Conservation (phyloP, 2,888 invertebrate genomes). For the Bhutanitis thaidina region DNA sequence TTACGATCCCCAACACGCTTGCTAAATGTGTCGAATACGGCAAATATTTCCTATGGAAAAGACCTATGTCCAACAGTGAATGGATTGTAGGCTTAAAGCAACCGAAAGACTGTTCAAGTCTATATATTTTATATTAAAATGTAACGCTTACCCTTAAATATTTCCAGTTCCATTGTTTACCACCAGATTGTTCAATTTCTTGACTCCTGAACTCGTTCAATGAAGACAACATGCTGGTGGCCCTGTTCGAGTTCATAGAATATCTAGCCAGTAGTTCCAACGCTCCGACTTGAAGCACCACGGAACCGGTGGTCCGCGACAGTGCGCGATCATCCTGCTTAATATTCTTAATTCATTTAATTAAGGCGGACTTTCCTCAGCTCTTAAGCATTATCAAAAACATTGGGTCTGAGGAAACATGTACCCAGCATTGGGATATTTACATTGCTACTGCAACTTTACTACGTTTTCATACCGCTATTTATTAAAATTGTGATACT, state of each 20-base stretch:
- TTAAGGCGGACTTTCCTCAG: too few species aligned
- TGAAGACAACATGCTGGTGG: slow-evolving; percentile 75
- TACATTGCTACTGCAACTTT: too few species aligned
- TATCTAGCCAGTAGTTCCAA: slow-evolving; percentile 66
- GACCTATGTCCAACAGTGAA: not conserved
- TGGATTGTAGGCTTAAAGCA: not conserved
- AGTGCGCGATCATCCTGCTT: slow-evolving; percentile 45
- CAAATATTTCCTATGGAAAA: not conserved
- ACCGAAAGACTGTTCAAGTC: too few species aligned
- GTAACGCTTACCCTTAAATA: slow-evolving; percentile 75
- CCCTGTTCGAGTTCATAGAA: slow-evolving; percentile 68
- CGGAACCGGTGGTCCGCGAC: slow-evolving; percentile 64
- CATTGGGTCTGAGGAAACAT: too few species aligned
- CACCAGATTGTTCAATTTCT: slow-evolving; percentile 73
- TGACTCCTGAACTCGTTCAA: slow-evolving; percentile 74
- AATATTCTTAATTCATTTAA: not conserved
- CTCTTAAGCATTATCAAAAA: too few species aligned
- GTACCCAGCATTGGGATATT: too few species aligned
- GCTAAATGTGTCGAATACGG: too few species aligned
- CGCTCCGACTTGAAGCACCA: slow-evolving; percentile 67
- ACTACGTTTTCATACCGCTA: too few species aligned
- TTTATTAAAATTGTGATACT: too few species aligned
- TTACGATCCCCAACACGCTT: too few species aligned
- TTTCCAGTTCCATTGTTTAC: slow-evolving; percentile 83
- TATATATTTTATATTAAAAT: too few species aligned